phyloP scores from a whole-genome alignment of 2,113 vertebrate species.

The Opisthocomus hoazin region DNA sequence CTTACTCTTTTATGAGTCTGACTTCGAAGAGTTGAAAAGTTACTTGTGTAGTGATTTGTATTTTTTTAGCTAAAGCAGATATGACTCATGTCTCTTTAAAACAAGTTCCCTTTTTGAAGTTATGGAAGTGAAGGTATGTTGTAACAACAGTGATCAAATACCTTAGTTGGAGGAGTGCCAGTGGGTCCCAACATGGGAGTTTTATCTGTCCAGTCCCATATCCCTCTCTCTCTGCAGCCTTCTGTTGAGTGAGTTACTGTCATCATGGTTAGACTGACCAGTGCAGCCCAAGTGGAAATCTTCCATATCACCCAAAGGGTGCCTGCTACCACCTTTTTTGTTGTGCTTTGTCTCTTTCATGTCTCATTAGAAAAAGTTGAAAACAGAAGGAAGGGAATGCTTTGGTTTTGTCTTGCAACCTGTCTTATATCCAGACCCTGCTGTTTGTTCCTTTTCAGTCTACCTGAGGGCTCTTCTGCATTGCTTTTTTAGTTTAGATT shows the following conservation, averaged over 20 bases:
- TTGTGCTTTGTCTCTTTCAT: neutral
- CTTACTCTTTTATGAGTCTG: neutral
- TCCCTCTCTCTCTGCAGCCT: neutral
- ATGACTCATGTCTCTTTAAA: neutral
- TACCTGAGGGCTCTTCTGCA: neutral
- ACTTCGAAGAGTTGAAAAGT: neutral
- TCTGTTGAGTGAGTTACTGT: neutral
- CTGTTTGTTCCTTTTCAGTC: neutral
- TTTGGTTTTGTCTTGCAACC: neutral
- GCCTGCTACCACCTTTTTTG: neutral
- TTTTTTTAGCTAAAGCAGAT: neutral
- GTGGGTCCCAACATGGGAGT: neutral
- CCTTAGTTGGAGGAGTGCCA: neutral
- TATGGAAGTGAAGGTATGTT: rapidly evolving
- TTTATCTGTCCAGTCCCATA: neutral
- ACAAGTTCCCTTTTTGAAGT: neutral
- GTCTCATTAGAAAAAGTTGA: neutral
- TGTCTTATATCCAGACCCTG: neutral
- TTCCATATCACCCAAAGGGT: neutral
- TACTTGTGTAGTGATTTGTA: neutral
- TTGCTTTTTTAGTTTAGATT: neutral
- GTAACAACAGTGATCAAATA: neutral
- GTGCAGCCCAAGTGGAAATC: neutral
- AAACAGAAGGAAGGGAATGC: neutral
- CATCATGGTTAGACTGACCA: neutral